Percentiles rank a stretch among this genome's conserved stretches.
phyloP scores from a whole-genome alignment of 1,140 invertebrate species.

The Drosophila tropicalis region DNA sequence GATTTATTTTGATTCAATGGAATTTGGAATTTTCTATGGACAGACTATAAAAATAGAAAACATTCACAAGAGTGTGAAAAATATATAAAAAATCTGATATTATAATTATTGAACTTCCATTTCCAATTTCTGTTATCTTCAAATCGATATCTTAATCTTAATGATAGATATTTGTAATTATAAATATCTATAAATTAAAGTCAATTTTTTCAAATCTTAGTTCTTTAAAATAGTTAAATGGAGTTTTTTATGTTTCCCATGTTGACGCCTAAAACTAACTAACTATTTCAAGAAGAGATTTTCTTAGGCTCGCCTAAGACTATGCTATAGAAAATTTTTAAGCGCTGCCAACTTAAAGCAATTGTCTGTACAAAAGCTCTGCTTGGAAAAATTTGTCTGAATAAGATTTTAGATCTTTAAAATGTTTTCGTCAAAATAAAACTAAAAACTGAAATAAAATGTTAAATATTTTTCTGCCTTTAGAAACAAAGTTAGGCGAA shows the following conservation, averaged over 20 bases:
- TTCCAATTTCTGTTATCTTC: no score
- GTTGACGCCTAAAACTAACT: conserved; percentile 2
- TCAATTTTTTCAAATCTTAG: neutral
- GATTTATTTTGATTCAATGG: neutral
- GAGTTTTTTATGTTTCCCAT: neutral
- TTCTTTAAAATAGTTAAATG: neutral
- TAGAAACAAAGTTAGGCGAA: neutral
- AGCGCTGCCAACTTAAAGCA: neutral
- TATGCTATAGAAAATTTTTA: neutral
- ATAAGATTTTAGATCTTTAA: no score
- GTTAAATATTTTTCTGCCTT: no score
- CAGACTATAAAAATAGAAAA: no score
- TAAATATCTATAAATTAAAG: no score
- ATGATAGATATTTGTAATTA: no score
- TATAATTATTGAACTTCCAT: no score
- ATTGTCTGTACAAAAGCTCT: neutral
- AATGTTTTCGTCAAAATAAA: no score
- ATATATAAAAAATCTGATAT: no score
- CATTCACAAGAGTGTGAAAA: no score
- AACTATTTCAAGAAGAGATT: neutral
- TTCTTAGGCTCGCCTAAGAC: conserved; percentile 2
- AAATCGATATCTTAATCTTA: no score
- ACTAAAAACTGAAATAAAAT: neutral
- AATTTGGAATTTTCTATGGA: no score
- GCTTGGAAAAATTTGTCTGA: neutral